These are phyloP conservation scores for Melitaea cinxia DNA, from an alignment of 1,140 invertebrate genomes.

Conservation along the genomic window DNA sequence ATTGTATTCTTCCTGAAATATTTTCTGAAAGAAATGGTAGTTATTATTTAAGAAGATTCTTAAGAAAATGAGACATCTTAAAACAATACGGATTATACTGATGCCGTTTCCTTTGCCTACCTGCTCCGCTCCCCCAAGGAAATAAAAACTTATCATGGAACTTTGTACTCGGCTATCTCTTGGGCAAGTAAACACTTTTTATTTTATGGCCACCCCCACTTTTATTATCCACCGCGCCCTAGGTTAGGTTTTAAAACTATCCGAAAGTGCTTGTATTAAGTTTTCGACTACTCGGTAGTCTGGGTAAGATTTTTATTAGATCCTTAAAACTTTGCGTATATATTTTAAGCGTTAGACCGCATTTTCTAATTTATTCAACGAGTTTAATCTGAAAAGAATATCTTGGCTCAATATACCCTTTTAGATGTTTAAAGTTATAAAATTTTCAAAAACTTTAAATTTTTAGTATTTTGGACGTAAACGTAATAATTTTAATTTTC, in stretches of 20 bases:
- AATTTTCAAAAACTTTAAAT: too few species aligned
- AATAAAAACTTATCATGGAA: constrained; percentile 77
- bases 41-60: constrained; percentile 23
- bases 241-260: constrained; percentile 46
- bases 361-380: constrained; percentile 34
- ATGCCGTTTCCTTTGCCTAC: constrained; percentile 26
- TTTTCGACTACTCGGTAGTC: constrained; percentile 42
- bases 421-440: not conserved
- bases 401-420: not conserved
- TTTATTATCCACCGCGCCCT: constrained; percentile 46
- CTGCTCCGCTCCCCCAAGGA: constrained; percentile 43
- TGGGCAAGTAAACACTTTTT: constrained; percentile 75
- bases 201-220: constrained; percentile 67
- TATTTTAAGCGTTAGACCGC: constrained; percentile 40
- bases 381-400: constrained; percentile 19
- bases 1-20: not conserved
- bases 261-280: constrained; percentile 40
- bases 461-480: too few species aligned
- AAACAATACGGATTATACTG: constrained; percentile 34
- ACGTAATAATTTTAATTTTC: too few species aligned
- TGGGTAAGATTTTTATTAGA: constrained; percentile 44
- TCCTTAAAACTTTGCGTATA: constrained; percentile 34
- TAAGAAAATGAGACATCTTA: constrained; percentile 29
- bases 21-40: constrained; percentile 1
- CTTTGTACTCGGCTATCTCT: constrained; percentile 70